Conservation (phyloP, 2,888 invertebrate species). For the Arctia plantaginis region DNA sequence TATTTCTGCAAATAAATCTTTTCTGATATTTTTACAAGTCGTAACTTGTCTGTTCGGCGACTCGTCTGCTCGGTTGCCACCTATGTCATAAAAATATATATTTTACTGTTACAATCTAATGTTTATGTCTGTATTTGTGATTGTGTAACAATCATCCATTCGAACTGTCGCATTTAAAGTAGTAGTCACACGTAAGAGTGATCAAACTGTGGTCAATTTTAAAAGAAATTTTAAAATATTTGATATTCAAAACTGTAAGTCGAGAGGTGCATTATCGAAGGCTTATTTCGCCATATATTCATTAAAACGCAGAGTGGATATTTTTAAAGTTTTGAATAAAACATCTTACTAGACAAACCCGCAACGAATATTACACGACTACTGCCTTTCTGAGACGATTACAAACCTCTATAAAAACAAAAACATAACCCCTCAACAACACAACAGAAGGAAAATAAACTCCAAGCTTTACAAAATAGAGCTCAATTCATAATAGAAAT, state of each 20-base stretch:
- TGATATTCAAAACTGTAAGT: background rate
- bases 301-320: constrained; percentile 57
- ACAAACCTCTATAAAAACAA: constrained; percentile 73
- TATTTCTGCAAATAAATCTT: too few species aligned
- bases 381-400: constrained; percentile 61
- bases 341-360: constrained; percentile 69
- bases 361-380: constrained; percentile 67
- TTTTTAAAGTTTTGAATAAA: constrained; percentile 71
- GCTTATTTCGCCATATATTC: constrained; percentile 66
- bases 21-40: too few species aligned
- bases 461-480: constrained; percentile 51
- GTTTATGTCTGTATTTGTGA: too few species aligned
- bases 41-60: too few species aligned
- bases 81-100: background rate
- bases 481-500: constrained; percentile 57
- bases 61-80: too few species aligned
- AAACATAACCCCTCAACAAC: constrained; percentile 55
- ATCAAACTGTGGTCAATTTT: background rate
- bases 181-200: background rate
- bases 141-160: too few species aligned
- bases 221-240: background rate
- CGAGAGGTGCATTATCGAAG: constrained; percentile 7
- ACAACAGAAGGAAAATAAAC: constrained; percentile 44
- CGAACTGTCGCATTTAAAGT: too few species aligned
- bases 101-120: background rate